Percentiles rank a stretch among this genome's conserved stretches.
These are phyloP conservation scores for Centruroides sculpturatus DNA, from an alignment of 1,140 invertebrate genomes.

Conservation along the genomic window DNA sequence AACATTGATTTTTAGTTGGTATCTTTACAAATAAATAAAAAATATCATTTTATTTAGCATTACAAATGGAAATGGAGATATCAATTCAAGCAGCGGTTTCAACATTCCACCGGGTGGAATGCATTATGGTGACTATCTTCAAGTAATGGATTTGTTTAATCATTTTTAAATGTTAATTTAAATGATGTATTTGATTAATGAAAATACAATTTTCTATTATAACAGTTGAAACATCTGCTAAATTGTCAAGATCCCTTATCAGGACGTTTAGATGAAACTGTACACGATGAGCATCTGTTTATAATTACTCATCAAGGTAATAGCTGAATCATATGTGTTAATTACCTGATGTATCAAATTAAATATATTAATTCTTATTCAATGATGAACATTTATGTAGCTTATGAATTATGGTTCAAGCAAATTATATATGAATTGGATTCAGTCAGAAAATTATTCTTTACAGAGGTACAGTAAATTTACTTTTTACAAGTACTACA, in stretches of 20 bases:
- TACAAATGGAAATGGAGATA: too few relatives aligned
- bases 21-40: too few relatives aligned
- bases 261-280: constrained; percentile 44
- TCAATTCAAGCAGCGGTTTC: too few relatives aligned
- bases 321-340: background rate
- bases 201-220: background rate
- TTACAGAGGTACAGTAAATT: constrained; percentile 37
- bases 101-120: constrained; percentile 31
- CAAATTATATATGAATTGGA: constrained; percentile 96
- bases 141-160: constrained; percentile 23
- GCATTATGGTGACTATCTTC: constrained; percentile 71
- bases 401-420: constrained; percentile 99
- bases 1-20: too few relatives aligned
- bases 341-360: too few relatives aligned
- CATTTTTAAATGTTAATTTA: background rate
- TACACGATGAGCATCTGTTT: constrained; percentile 96
- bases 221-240: constrained; percentile 68
- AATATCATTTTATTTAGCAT: too few relatives aligned
- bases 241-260: constrained; percentile 62
- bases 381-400: constrained; percentile 35
- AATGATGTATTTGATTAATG: background rate
- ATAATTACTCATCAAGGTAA: constrained; percentile 95
- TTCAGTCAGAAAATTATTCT: constrained; percentile 70
- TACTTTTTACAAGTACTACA: too few relatives aligned
- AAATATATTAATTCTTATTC: too few relatives aligned